phyloP scores from a whole-genome alignment of 2,113 vertebrate species.

The Chaetura pelagica region DNA sequence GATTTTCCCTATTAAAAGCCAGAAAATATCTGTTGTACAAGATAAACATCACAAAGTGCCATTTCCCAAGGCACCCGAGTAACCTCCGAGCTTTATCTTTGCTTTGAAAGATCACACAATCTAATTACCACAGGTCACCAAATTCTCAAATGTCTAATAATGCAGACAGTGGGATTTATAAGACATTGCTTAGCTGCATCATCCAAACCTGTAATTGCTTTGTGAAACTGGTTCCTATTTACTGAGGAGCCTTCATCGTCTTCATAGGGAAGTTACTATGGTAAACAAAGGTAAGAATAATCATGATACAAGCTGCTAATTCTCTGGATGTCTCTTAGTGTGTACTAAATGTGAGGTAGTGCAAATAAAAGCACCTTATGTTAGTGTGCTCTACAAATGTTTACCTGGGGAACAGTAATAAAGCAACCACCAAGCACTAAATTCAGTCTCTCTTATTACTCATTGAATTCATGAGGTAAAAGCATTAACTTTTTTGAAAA shows the following conservation, averaged over 20 bases:
- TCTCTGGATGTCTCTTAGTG: neutral
- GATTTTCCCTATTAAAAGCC: neutral
- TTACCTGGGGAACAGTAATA: neutral
- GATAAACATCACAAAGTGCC: neutral
- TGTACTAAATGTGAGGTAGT: neutral
- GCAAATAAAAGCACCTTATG: neutral
- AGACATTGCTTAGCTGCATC: neutral
- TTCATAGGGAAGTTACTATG: neutral
- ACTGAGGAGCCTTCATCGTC: neutral
- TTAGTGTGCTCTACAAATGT: neutral
- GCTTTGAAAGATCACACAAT: neutral
- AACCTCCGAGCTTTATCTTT: neutral
- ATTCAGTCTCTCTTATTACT: neutral
- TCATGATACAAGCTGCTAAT: neutral
- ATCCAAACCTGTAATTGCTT: neutral
- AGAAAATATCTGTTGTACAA: neutral
- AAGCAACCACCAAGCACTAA: neutral
- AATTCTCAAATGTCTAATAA: neutral
- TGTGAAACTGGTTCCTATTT: neutral
- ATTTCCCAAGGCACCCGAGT: neutral
- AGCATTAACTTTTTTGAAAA: neutral
- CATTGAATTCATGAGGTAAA: neutral
- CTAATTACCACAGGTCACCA: neutral
- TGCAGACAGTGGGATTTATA: neutral
- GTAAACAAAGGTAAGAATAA: neutral